Evolutionary conservation across 1,140 invertebrate species (phyloP), one percentile per base, ranked within the genome.

Genomic region (Tribolium madens): DNA sequence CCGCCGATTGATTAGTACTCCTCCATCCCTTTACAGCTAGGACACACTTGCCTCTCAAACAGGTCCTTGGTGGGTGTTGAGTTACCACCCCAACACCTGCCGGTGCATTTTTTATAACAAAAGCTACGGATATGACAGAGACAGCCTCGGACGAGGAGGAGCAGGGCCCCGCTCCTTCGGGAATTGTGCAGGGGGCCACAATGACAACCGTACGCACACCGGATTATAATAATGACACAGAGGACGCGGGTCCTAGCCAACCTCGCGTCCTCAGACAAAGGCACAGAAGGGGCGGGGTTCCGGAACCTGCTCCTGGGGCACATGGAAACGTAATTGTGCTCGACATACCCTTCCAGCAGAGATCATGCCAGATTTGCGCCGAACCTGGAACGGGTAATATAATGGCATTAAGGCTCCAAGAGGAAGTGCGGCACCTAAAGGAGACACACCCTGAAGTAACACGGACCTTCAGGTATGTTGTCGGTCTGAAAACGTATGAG

Each of bases 71-170:
- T 5, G 6, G 33, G 6, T 5, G 33, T 9, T 21, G 50, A 10
- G 47, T 10, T 50, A 50, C 47, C 47, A 12, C 47, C 47, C 9
- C 47, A 10, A 10, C 47, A 10, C 47, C 9, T 13, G 10, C 26
- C 26, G 26, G 26, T 31, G 15, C n/a, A n/a, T n/a, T n/a, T n/a
- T n/a, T n/a, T n/a, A n/a, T 12, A 50, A 13, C n/a, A 50, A 50
- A 13, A 15, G 47, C 3, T 50, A 4, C 10, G n/a, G 15, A 12
- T 4, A 13, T 3, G 3, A 9, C 3, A 13, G 60, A 26, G 2
- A 31, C 3, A 5, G 68, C 68, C 68, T 71, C 68, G 68, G 68
- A 71, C 10, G n/a, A n/a, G 2, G 68, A 71, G 68, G 13, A 15
- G 33, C 36, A 71, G 1, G 68, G 3, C 12, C 42, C 42, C 68